Conservation (phyloP, 2,888 invertebrate species). For the Aromia moschata region DNA sequence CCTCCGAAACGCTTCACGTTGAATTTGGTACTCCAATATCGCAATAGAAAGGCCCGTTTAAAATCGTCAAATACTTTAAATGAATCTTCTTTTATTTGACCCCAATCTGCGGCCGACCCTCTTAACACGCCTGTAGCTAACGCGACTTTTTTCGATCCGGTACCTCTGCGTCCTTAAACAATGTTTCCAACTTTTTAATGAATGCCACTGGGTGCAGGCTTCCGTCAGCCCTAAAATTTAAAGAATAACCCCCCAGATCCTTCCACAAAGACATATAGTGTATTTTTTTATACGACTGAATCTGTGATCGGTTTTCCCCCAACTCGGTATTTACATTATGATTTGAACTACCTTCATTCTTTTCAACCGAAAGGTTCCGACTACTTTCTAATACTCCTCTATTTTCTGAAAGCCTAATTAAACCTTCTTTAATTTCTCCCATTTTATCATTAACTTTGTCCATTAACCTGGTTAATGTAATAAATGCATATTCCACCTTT, state of each 20-base stretch:
- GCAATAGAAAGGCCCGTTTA: conserved; percentile 10
- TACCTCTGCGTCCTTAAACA: conserved; percentile 18
- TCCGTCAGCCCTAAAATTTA: conserved; percentile 8
- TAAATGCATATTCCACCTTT: neutral
- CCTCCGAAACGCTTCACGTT: conserved; percentile 16
- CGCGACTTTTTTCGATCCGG: conserved; percentile 7
- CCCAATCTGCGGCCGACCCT: conserved; percentile 25
- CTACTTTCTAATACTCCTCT: neutral
- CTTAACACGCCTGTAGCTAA: conserved; percentile 11
- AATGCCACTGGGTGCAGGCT: conserved; percentile 6
- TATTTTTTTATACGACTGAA: neutral
- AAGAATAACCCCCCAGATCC: neutral
- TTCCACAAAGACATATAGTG: neutral
- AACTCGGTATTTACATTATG: neutral
- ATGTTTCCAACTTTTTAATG: conserved; percentile 28
- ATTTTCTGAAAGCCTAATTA: neutral
- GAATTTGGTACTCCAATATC: conserved; percentile 20
- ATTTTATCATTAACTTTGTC: neutral
- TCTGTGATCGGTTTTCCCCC: neutral
- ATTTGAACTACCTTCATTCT: neutral
- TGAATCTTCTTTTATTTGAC: conserved; percentile 6
- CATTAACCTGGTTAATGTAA: neutral
- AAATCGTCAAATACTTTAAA: conserved; percentile 20
- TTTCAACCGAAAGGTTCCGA: neutral
- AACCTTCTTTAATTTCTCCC: neutral